Base-by-base conservation (phyloP, 2,888 invertebrate genomes). In the Drosophila longiperda region DNA sequence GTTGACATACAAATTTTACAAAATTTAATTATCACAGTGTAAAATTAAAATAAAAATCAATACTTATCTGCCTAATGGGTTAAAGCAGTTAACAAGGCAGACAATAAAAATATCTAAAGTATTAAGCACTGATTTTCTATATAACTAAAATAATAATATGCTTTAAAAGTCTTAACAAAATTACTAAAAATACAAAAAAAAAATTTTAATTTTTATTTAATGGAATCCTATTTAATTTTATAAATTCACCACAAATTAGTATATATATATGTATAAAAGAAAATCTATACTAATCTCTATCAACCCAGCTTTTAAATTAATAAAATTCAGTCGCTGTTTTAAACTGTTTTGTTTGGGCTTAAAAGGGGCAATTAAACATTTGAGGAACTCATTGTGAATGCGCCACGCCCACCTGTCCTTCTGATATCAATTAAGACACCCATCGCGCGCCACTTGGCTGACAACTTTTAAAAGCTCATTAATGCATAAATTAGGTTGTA, bases 381-480 rank as follows among this genome's bases (percentile, higher is more conserved):
- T 77, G 62, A 38, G 20, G 45, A 61, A 69, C 55, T 57, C 33
- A 49, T 42, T 61, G 57, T 57, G 40, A 34, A 55, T 57, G 59
- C 20, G 29, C 29, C 42, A 60, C 66, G 65, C 80, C 62, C 61
- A 59, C 48, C 52, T 42, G 20, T 32, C 6, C 15, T 15, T 20
- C 38, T 17, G 49, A 72, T 61, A 71, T 71, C 69, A 82, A 77
- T 73, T 71, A 63, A 53, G 65, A 59, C 49, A 59, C 32, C 55
- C 53, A 71, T 45, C 42, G 66, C 38, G 58, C 61, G 42, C 66
- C 59, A 75, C 70, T 78, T 67, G 62, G 74, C 36, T 58, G 58
- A 54, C 73, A 85, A 90, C 87, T 88, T 89, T 87, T 86, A 86
- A 86, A 90, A 88, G 54, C 82, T 90, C 87, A 90, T 90, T 90